Evolutionary conservation across 2,113 vertebrate genomes (phyloP).

Genomic region (Haplotaxodon microlepis): DNA sequence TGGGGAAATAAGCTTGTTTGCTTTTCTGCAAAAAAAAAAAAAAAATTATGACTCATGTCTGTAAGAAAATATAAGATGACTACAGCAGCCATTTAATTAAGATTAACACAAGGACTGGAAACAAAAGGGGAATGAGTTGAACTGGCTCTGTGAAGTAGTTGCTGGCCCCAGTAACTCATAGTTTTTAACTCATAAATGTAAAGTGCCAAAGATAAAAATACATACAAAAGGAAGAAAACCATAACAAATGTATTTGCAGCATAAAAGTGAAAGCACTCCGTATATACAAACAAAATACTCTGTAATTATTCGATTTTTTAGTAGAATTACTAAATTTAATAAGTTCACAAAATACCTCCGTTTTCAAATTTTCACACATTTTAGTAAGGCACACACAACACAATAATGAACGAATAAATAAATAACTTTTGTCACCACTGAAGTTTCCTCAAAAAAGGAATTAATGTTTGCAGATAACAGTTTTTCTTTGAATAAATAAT

Average conservation of each 20-base stretch:
- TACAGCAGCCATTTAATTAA: background rate
- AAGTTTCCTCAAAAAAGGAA: background rate
- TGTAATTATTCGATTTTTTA: background rate
- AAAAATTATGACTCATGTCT: background rate
- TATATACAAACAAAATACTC: background rate
- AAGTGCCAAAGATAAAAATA: background rate
- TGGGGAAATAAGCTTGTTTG: background rate
- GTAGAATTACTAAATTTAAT: background rate
- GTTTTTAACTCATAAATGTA: background rate
- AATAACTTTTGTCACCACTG: background rate
- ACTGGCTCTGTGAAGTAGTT: background rate
- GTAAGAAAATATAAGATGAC: background rate
- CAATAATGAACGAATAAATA: background rate
- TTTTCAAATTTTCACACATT: background rate
- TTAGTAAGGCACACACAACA: background rate
- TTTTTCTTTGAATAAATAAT: background rate
- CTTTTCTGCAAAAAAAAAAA: background rate
- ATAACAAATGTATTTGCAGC: background rate
- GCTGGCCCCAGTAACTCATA: background rate
- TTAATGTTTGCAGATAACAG: background rate
- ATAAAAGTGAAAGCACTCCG: background rate
- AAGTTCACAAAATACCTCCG: background rate
- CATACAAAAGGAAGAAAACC: background rate
- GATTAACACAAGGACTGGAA: background rate
- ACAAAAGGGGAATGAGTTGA: background rate